phyloP scores from a whole-genome alignment of 2,113 vertebrate genomes.

The Brienomyrus longianalis region DNA sequence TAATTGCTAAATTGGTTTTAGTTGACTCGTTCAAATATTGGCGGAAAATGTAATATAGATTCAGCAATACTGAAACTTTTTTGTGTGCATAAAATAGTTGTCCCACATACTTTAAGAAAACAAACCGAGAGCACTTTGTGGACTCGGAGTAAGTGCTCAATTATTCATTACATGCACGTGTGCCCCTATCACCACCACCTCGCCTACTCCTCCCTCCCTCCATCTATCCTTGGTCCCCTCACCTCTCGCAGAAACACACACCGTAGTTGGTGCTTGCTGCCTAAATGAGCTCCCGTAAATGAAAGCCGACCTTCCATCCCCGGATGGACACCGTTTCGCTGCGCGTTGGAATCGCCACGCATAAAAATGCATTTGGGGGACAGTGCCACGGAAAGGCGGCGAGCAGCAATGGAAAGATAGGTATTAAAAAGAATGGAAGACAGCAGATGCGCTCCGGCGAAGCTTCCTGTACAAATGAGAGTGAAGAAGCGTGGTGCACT shows the following conservation, averaged over 20 bases:
- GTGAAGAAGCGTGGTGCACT: background rate
- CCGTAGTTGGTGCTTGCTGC: background rate
- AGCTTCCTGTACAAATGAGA: constrained; percentile 26
- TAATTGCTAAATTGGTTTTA: background rate
- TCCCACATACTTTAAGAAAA: background rate
- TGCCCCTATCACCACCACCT: background rate
- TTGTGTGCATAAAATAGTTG: background rate
- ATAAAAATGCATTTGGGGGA: constrained; percentile 11
- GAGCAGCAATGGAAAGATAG: background rate
- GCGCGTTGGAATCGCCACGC: constrained; percentile 14
- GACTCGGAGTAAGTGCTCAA: background rate
- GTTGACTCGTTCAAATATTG: background rate
- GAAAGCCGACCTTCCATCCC: background rate
- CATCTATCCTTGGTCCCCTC: background rate
- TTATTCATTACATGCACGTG: background rate
- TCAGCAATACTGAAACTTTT: background rate
- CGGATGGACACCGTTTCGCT: background rate
- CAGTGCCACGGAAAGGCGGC: constrained; percentile 13
- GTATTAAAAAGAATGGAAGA: background rate
- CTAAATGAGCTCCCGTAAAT: background rate
- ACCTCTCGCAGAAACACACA: background rate
- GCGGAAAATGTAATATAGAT: background rate
- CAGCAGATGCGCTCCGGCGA: background rate
- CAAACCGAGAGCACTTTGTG: background rate
- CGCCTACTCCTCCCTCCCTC: background rate